A percentile compares a stretch with the other conserved stretches of the same genome.
Conservation (phyloP, 2,113 vertebrate species). For the Dinomys branickii region DNA sequence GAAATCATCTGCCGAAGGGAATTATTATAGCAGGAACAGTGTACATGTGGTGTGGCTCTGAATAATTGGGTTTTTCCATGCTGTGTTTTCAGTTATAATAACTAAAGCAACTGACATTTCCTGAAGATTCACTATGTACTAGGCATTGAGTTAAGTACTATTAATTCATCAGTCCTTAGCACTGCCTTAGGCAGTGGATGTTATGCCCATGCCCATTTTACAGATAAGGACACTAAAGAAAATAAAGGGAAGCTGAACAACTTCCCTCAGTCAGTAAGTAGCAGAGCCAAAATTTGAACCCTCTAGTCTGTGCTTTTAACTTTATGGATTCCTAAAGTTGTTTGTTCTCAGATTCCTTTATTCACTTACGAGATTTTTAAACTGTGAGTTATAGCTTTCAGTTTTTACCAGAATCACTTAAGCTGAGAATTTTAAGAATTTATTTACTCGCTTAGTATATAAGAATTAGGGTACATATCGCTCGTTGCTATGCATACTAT, state of each 20-base stretch:
- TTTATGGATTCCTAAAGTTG: neutral
- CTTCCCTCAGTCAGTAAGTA: neutral
- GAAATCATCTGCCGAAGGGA: neutral
- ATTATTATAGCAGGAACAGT: neutral
- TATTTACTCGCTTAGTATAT: neutral
- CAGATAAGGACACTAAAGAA: neutral
- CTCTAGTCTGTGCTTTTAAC: neutral
- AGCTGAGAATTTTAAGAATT: neutral
- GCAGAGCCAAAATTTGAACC: neutral
- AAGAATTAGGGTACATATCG: neutral
- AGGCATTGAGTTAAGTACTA: too few species aligned
- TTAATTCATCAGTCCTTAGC: neutral
- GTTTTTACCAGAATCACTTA: neutral
- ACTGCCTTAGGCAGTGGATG: neutral
- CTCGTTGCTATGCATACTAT: neutral
- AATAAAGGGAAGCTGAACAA: neutral
- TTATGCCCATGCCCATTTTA: neutral
- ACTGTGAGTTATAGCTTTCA: neutral
- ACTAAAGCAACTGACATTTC: neutral
- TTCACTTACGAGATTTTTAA: neutral
- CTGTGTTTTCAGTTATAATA: neutral
- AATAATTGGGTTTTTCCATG: neutral
- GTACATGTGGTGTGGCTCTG: conserved; percentile 2
- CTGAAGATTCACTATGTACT: neutral
- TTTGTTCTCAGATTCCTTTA: neutral